Base-by-base conservation (phyloP, 92 coral and sea anemone species). In the Hydrozoanthus gracilis region DNA sequence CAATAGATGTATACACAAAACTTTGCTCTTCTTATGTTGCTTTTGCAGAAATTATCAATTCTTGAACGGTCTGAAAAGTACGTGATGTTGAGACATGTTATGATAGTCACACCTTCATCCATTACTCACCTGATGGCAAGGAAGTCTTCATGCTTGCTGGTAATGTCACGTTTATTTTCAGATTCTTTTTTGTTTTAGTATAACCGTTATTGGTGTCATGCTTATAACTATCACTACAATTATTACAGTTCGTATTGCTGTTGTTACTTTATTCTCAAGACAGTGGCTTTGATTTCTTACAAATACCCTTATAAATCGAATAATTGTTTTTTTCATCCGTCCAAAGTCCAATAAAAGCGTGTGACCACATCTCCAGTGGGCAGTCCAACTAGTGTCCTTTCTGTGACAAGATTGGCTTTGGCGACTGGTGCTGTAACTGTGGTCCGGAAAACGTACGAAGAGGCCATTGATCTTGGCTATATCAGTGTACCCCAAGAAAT, bases 401-500 rank as follows among this genome's bases (percentile, higher is more conserved):
- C 85, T 46, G 83, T 96, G 4, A 88, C 92, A 45, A 90, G 86
- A 86, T 67, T 96, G 84, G 89, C 92, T 51, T 47, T 94, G n/a
- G 73, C 77, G 13, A 87, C 71, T 69, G 91, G 92, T 27, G 50
- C 78, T 0, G 87, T 92, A n/a, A 72, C 91, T 69, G 89, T 96
- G 61, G 60, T 96, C 45, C 75, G 91, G 54, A 90, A 88, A 60
- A 74, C 98, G 6, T 86, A 76, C 27, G 71, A 61, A n/a, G 66
- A 62, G 61, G 87, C 69, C 14, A 65, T 92, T 67, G 93, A 92
- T 76, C 27, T 87, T 51, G 95, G 80, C 20, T 96, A 94, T 69
- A 84, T 78, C 35, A 96, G 98, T 87, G 76, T 76, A 61, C 98
- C 98, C 14, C 76, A 62, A 76, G 87, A 93, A 75, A 86, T 89